phyloP scores from a whole-genome alignment of 2,113 vertebrate species.

The Epinephelus lanceolatus region DNA sequence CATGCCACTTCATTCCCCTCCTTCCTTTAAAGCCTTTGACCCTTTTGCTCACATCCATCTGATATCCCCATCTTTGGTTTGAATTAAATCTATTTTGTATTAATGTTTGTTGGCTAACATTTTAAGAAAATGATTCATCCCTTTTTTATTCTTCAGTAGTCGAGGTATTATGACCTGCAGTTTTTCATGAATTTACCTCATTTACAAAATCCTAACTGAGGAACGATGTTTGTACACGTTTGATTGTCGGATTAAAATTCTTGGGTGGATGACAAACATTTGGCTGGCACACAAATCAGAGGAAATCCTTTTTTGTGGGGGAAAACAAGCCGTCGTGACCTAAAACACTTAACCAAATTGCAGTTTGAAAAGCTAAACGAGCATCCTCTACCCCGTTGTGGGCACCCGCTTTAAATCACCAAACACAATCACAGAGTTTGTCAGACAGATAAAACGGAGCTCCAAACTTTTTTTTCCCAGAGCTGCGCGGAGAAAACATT shows the following conservation, averaged over 20 bases:
- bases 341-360: conserved; percentile 35
- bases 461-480: conserved; percentile 37
- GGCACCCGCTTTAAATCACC: conserved; percentile 33
- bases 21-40: conserved; percentile 23
- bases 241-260: conserved; percentile 2
- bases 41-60: conserved; percentile 8
- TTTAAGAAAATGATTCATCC: not conserved
- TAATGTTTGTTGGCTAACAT: not conserved
- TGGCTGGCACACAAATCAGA: not conserved
- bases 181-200: conserved; percentile 7
- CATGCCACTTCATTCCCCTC: conserved; percentile 19
- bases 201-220: not conserved
- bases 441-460: conserved; percentile 46
- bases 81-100: not conserved
- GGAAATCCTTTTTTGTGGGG: not conserved
- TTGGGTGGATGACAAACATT: not conserved
- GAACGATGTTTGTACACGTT: conserved; percentile 11
- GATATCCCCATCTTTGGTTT: not conserved
- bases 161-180: not conserved
- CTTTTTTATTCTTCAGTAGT: not conserved
- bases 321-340: conserved; percentile 8
- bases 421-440: conserved; percentile 35
- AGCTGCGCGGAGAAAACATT: conserved; percentile 36
- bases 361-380: conserved; percentile 27
- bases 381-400: conserved; percentile 17